Conservation (phyloP, 2,888 invertebrate genomes). For the Athrips mouffetella region DNA sequence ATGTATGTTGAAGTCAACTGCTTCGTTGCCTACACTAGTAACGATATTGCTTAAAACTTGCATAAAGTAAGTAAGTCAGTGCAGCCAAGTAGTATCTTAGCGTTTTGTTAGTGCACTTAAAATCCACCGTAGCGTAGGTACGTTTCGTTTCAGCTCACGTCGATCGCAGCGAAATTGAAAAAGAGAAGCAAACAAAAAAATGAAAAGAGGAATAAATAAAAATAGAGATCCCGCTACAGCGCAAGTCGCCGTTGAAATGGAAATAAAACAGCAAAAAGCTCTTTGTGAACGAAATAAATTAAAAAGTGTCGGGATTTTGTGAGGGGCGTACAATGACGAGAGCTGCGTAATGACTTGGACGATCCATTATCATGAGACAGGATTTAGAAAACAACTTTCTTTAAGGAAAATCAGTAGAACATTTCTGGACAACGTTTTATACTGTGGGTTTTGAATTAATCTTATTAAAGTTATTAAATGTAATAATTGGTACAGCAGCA, state of each 20-base stretch:
- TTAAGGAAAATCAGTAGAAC: too few relatives aligned
- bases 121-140: conserved; percentile 61
- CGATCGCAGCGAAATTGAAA: conserved; percentile 74
- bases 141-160: conserved; percentile 72
- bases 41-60: too few relatives aligned
- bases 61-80: too few relatives aligned
- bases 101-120: conserved; percentile 32
- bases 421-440: too few relatives aligned
- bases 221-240: conserved; percentile 77
- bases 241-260: conserved; percentile 77
- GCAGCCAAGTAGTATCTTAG: neutral
- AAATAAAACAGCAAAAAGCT: conserved; percentile 74
- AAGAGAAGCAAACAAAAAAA: conserved; percentile 59
- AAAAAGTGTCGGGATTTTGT: conserved; percentile 75
- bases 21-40: too few relatives aligned
- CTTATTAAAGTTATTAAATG: too few relatives aligned
- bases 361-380: conserved; percentile 18
- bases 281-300: conserved; percentile 78
- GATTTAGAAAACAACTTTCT: conserved; percentile 6
- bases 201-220: conserved; percentile 70
- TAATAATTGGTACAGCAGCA: too few relatives aligned
- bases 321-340: conserved; percentile 44
- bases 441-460: too few relatives aligned
- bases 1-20: too few relatives aligned
- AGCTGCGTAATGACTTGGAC: conserved; percentile 21